These are phyloP conservation scores for Papilio aristodemus DNA, from an alignment of 1,140 invertebrate species.

Conservation along the genomic window DNA sequence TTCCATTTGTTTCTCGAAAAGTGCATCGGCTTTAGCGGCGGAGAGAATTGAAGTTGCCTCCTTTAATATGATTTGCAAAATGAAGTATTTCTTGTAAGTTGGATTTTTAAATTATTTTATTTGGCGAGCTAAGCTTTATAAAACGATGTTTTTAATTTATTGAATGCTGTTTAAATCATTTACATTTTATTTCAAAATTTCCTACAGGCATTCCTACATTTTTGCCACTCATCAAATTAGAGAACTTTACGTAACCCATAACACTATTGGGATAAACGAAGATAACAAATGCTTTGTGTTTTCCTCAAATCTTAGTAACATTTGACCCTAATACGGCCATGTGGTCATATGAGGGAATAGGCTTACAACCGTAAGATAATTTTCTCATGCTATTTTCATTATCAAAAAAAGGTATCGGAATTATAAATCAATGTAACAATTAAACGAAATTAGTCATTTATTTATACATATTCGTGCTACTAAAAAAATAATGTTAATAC, in stretches of 20 bases:
- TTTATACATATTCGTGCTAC: neutral
- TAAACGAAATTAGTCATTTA: neutral
- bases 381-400: too few species aligned
- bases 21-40: slow-evolving; percentile 42
- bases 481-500: neutral
- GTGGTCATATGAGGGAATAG: too few species aligned
- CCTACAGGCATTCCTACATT: too few species aligned
- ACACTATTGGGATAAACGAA: too few species aligned
- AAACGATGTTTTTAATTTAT: neutral
- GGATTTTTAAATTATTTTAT: slow-evolving; percentile 66
- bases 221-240: too few species aligned
- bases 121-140: neutral
- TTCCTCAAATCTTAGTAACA: too few species aligned
- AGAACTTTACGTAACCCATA: neutral
- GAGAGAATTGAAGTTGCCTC: slow-evolving; percentile 64
- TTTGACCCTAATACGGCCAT: too few species aligned
- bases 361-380: too few species aligned
- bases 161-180: neutral
- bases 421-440: neutral
- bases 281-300: too few species aligned
- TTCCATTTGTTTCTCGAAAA: slow-evolving; percentile 52
- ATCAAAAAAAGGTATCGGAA: too few species aligned
- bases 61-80: slow-evolving; percentile 56
- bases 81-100: slow-evolving; percentile 61
- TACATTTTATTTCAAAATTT: neutral